Percentiles rank a stretch among this genome's conserved stretches.
Evolutionary conservation across 2,888 invertebrate genomes (phyloP).

Genomic region (Lingula anatina): DNA sequence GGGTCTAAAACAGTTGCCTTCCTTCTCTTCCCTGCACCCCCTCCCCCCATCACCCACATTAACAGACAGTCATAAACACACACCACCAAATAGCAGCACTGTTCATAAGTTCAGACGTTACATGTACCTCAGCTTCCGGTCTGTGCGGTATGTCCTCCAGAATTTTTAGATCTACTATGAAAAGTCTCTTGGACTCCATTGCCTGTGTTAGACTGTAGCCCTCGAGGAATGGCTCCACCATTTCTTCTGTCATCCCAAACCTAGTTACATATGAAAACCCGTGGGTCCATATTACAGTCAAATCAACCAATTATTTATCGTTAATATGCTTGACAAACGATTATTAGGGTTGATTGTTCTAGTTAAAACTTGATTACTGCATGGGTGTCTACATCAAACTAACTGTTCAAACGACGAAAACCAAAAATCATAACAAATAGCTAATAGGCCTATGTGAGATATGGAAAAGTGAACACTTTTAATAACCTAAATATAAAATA

Average conservation of each 20-base stretch:
- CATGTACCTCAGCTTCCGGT: conserved; percentile 31
- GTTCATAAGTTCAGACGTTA: no score
- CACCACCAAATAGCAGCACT: no score
- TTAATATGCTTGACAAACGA: no score
- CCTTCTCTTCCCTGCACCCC: neutral
- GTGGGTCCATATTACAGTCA: neutral
- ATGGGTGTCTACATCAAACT: neutral
- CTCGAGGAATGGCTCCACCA: conserved; percentile 40
- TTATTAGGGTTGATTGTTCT: no score
- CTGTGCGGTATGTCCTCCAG: conserved; percentile 35
- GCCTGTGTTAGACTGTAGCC: conserved; percentile 38
- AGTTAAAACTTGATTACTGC: no score
- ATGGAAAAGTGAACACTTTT: no score
- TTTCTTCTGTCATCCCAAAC: conserved; percentile 38
- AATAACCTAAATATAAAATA: no score
- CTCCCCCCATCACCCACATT: neutral
- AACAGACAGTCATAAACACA: neutral
- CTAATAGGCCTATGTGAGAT: no score
- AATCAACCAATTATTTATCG: no score
- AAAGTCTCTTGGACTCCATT: conserved; percentile 42
- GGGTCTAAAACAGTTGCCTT: neutral
- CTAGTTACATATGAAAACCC: conserved; percentile 14
- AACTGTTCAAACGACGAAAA: neutral
- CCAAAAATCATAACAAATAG: neutral
- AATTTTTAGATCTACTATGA: conserved; percentile 45